Conservation (phyloP, 2,888 invertebrate species). For the Lottia scabra region DNA sequence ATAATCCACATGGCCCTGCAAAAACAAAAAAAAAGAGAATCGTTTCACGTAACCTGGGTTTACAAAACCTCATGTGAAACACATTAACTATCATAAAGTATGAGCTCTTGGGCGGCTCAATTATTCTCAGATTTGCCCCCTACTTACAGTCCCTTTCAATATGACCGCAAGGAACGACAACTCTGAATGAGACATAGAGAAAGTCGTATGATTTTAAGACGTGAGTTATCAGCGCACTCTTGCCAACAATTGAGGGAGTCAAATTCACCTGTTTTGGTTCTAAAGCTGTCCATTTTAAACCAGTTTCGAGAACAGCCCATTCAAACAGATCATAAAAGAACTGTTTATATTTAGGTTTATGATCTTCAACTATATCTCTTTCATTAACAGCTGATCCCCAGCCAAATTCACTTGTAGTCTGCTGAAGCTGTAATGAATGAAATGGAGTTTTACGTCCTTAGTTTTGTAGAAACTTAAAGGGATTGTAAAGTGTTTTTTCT, state of each 20-base stretch:
- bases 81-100: no score
- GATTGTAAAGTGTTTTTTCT: no score
- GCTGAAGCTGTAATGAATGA: background rate
- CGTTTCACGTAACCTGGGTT: no score
- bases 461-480: no score
- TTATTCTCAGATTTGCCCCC: no score
- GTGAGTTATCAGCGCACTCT: no score
- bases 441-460: background rate
- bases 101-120: no score
- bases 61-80: no score
- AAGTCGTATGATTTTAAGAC: no score
- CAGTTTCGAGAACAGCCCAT: slow-evolving; percentile 12
- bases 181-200: no score
- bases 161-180: background rate
- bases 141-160: no score
- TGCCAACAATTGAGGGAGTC: background rate
- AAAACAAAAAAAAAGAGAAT: no score
- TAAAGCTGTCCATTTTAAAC: slow-evolving; percentile 9
- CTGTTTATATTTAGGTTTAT: background rate
- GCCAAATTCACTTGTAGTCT: slow-evolving; percentile 1
- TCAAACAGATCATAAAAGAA: slow-evolving; percentile 10
- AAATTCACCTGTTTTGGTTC: background rate
- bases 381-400: slow-evolving; percentile 11
- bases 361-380: background rate
- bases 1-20: slow-evolving; percentile 18